phyloP scores from a whole-genome alignment of 2,888 invertebrate species.

The Chrysina gloriosa region DNA sequence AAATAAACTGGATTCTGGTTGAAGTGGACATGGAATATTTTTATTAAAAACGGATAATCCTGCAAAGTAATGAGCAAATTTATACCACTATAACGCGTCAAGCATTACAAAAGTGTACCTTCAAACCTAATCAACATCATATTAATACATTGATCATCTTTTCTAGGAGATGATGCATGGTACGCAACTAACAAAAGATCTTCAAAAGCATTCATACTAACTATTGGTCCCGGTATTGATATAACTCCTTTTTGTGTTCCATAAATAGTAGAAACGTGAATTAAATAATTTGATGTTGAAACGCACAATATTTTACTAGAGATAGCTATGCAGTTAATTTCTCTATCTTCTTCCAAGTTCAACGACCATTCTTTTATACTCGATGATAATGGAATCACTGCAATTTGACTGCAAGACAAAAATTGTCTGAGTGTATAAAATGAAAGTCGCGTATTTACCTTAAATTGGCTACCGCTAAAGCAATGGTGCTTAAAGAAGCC shows the following conservation, averaged over 20 bases:
- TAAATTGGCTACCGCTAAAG: conserved; percentile 79
- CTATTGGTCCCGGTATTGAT: conserved; percentile 78
- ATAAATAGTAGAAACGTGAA: conserved; percentile 86
- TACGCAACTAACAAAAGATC: conserved; percentile 75
- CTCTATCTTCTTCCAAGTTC: conserved; percentile 82
- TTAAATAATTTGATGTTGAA: conserved; percentile 78
- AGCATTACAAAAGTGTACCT: conserved; percentile 54
- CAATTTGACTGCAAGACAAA: conserved; percentile 75
- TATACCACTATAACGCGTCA: too few relatives aligned
- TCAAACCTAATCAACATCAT: conserved; percentile 68
- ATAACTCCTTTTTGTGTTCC: conserved; percentile 88
- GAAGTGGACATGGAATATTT: conserved; percentile 73
- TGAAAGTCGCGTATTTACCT: conserved; percentile 72
- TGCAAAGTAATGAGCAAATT: conserved; percentile 38
- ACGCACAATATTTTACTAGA: conserved; percentile 84
- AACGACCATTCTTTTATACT: conserved; percentile 90
- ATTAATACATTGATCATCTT: conserved; percentile 69
- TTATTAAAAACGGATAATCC: conserved; percentile 63
- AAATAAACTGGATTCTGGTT: conserved; percentile 73
- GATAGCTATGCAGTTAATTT: conserved; percentile 74
- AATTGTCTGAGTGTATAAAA: too few relatives aligned
- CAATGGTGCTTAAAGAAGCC: conserved; percentile 86
- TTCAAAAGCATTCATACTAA: conserved; percentile 74
- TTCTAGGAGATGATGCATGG: conserved; percentile 70
- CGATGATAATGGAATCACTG: conserved; percentile 79